A percentile compares a stretch with the other conserved stretches of the same genome.
These are phyloP conservation scores for Amblyteles armatorius DNA, from an alignment of 2,888 invertebrate genomes.

Conservation along the genomic window DNA sequence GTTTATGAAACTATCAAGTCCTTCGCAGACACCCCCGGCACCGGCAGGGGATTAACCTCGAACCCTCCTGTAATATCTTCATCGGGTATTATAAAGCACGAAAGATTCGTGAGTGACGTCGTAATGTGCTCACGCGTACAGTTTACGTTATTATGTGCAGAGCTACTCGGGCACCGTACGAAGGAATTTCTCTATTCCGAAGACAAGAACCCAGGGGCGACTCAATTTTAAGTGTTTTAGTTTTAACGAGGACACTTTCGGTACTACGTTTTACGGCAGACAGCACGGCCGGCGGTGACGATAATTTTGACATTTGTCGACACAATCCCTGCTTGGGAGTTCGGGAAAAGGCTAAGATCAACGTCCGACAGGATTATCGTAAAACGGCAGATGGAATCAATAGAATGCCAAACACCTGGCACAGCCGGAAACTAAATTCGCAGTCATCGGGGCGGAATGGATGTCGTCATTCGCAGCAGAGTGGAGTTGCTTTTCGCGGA, in stretches of 20 bases:
- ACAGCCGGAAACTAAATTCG: background rate
- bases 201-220: conserved; percentile 30
- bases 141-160: conserved; percentile 17
- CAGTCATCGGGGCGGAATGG: background rate
- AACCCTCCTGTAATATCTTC: conserved; percentile 24
- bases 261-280: conserved; percentile 71
- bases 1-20: conserved; percentile 51
- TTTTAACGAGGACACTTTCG: conserved; percentile 73
- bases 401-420: conserved; percentile 25
- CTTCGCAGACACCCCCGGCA: background rate
- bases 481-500: background rate
- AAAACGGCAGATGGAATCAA: conserved; percentile 49
- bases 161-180: background rate
- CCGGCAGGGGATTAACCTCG: background rate
- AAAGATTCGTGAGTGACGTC: conserved; percentile 25
- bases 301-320: conserved; percentile 70
- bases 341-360: conserved; percentile 34
- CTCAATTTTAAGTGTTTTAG: conserved; percentile 72
- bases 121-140: conserved; percentile 13
- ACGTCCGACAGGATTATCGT: conserved; percentile 34
- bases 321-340: conserved; percentile 58
- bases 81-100: conserved; percentile 22
- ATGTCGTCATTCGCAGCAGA: background rate
- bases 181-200: conserved; percentile 28
- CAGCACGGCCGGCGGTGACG: conserved; percentile 59